Percentiles rank a stretch among this genome's conserved stretches.
Evolutionary conservation across 2,888 invertebrate species (phyloP).

Genomic region (Flabesymbios commensalis): DNA sequence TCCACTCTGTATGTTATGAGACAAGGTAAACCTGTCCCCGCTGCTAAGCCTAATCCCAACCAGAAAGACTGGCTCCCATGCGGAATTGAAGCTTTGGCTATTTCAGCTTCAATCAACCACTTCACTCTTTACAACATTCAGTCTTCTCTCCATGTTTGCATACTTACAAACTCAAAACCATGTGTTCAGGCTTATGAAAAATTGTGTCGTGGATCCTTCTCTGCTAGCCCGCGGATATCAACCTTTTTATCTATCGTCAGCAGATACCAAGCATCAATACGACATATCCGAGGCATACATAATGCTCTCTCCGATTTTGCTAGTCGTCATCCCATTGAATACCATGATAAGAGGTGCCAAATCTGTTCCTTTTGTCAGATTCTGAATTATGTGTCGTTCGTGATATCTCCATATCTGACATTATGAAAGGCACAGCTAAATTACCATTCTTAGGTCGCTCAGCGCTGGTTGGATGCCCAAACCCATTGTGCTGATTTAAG

Average conservation of each 20-base stretch:
- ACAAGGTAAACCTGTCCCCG: not conserved
- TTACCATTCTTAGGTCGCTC: too few species aligned
- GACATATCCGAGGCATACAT: too few species aligned
- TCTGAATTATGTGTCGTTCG: too few species aligned
- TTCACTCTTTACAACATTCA: not conserved
- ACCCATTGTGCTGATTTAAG: too few species aligned
- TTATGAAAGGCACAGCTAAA: too few species aligned
- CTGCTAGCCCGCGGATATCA: constrained; percentile 10
- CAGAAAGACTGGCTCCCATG: not conserved
- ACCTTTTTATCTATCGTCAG: constrained; percentile 15
- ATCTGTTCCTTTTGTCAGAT: too few species aligned
- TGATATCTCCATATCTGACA: too few species aligned
- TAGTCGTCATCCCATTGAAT: too few species aligned
- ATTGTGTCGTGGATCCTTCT: constrained; percentile 8
- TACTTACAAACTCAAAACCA: constrained; percentile 1
- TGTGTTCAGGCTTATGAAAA: constrained; percentile 10
- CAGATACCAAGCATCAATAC: not conserved
- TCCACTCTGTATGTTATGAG: not conserved
- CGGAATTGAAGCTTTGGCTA: not conserved
- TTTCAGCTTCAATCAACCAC: not conserved
- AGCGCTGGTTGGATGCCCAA: too few species aligned
- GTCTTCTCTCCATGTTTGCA: not conserved
- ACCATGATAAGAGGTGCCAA: too few species aligned
- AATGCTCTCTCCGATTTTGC: too few species aligned
- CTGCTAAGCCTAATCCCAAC: not conserved